phyloP scores from a whole-genome alignment of 2,888 invertebrate species.

The Pseudococcus viburni region DNA sequence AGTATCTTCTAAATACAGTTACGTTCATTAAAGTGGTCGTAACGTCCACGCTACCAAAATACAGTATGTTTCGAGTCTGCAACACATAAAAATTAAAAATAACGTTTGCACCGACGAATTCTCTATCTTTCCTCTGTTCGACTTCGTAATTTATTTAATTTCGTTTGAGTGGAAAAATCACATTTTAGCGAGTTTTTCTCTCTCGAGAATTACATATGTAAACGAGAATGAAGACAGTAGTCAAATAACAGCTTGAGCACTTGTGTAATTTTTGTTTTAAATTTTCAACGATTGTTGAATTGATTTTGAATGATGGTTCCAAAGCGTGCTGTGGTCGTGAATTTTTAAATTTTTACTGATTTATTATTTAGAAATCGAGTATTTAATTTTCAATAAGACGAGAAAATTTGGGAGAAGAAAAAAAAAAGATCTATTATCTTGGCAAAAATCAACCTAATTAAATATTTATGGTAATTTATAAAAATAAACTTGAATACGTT shows the following conservation, averaged over 20 bases:
- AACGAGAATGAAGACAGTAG: too few species aligned
- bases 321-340: too few species aligned
- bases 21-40: constrained; percentile 45
- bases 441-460: too few species aligned
- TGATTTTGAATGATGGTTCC: too few species aligned
- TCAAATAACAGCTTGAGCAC: background rate
- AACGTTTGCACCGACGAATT: background rate
- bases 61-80: constrained; percentile 15
- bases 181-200: background rate
- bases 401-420: too few species aligned
- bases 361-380: too few species aligned
- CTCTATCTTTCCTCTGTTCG: background rate
- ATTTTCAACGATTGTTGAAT: too few species aligned
- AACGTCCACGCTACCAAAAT: constrained; percentile 25
- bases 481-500: background rate
- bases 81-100: background rate
- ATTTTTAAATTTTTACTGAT: too few species aligned
- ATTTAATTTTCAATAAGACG: too few species aligned
- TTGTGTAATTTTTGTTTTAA: background rate
- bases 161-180: constrained; percentile 1
- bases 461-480: too few species aligned
- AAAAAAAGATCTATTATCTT: too few species aligned
- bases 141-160: background rate
- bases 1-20: constrained; percentile 39
- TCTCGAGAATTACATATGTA: background rate